Conservation (phyloP, 1,140 invertebrate genomes). For the Drepana arcuata region DNA sequence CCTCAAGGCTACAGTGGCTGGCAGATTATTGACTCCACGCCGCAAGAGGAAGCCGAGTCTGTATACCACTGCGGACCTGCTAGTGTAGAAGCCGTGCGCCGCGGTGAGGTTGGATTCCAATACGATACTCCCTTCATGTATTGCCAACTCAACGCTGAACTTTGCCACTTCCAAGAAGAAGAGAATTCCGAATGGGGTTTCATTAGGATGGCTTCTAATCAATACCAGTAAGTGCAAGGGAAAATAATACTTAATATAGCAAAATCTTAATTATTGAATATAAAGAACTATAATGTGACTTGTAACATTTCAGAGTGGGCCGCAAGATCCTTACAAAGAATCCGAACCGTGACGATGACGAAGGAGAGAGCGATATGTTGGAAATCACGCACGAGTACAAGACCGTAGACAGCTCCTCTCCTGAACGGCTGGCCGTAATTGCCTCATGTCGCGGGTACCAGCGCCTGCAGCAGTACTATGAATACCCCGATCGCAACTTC, state of each 20-base stretch:
- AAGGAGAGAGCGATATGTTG: conserved; percentile 76
- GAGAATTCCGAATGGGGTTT: conserved; percentile 78
- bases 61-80: conserved; percentile 81
- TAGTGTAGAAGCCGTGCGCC: conserved; percentile 79
- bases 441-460: conserved; percentile 76
- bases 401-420: conserved; percentile 75
- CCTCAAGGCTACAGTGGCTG: conserved; percentile 83
- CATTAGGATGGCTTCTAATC: conserved; percentile 73
- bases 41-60: conserved; percentile 81
- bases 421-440: conserved; percentile 76
- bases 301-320: conserved; percentile 76
- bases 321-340: conserved; percentile 82
- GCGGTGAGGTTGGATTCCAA: conserved; percentile 81
- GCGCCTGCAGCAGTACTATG: conserved; percentile 74
- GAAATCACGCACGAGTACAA: conserved; percentile 83
- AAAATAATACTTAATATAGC: no score
- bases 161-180: conserved; percentile 79
- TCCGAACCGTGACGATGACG: conserved; percentile 74
- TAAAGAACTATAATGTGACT: no score
- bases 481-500: conserved; percentile 67
- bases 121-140: conserved; percentile 86
- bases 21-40: conserved; percentile 86
- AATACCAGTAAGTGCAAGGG: conserved; percentile 79
- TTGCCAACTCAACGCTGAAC: conserved; percentile 85
- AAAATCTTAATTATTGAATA: no score